Evolutionary conservation across 2,888 invertebrate species (phyloP).

Genomic region (Rhyacophila evoluta): DNA sequence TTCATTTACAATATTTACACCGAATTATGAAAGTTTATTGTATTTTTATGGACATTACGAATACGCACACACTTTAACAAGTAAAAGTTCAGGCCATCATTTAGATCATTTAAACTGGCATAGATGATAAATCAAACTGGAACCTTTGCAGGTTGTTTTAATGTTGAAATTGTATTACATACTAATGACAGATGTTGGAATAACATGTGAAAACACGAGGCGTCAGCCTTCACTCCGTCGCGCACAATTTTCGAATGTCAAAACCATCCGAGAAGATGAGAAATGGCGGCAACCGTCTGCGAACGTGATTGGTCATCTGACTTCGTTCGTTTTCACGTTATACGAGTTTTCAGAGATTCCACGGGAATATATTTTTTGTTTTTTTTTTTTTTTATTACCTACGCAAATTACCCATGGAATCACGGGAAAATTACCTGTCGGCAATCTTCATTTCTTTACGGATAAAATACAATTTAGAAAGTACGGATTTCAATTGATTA

Average conservation of each 20-base stretch:
- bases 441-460: no score
- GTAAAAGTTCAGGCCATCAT: no score
- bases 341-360: neutral
- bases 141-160: neutral
- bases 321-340: neutral
- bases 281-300: slow-evolving; percentile 42
- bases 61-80: no score
- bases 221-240: slow-evolving; percentile 36
- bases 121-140: neutral
- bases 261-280: slow-evolving; percentile 43
- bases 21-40: no score
- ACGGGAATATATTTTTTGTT: neutral
- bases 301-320: neutral
- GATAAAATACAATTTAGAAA: no score
- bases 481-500: no score
- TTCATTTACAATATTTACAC: no score
- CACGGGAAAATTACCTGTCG: no score
- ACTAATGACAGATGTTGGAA: slow-evolving; percentile 6
- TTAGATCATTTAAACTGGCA: neutral
- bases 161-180: neutral
- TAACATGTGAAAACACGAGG: slow-evolving; percentile 13
- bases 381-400: no score
- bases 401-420: no score
- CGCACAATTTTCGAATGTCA: slow-evolving; percentile 41
- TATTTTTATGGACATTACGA: no score